phyloP scores from a whole-genome alignment of 1,140 invertebrate species.

The Ephestia elutella region DNA sequence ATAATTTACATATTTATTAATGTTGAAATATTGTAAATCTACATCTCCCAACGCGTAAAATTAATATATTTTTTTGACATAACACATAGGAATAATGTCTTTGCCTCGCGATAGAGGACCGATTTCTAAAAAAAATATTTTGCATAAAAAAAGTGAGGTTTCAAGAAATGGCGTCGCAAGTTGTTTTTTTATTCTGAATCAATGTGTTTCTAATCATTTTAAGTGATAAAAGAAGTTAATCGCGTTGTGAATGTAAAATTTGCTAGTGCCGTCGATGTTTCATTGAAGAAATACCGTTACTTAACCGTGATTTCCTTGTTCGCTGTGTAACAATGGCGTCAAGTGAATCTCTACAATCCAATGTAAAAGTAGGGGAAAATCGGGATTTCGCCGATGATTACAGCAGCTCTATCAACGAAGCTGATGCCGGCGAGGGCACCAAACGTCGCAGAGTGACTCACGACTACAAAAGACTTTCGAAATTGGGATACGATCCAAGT shows the following conservation, averaged over 20 bases:
- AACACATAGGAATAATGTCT: slow-evolving; percentile 10
- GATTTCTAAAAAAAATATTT: slow-evolving; percentile 36
- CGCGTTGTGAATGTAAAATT: slow-evolving; percentile 35
- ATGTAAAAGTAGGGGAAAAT: slow-evolving; percentile 67
- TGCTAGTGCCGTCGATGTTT: slow-evolving; percentile 39
- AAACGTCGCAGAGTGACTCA: slow-evolving; percentile 66
- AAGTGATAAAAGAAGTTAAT: slow-evolving; percentile 38
- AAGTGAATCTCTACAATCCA: slow-evolving; percentile 51
- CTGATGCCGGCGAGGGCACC: slow-evolving; percentile 52
- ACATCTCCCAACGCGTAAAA: not conserved
- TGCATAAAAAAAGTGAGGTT: slow-evolving; percentile 54
- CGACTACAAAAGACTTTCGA: slow-evolving; percentile 64
- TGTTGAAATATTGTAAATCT: too few relatives aligned
- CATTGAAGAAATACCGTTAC: slow-evolving; percentile 47
- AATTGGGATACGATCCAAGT: slow-evolving; percentile 65
- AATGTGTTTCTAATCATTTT: slow-evolving; percentile 58
- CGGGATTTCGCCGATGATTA: slow-evolving; percentile 45
- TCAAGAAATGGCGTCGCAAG: slow-evolving; percentile 71
- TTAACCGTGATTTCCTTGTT: slow-evolving; percentile 46
- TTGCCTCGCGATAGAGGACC: slow-evolving; percentile 23
- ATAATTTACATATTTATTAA: too few relatives aligned
- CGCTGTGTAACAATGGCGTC: slow-evolving; percentile 67
- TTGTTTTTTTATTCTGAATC: slow-evolving; percentile 69
- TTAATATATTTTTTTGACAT: not conserved
- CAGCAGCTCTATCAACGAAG: slow-evolving; percentile 38